Conservation (phyloP, 2,113 vertebrate genomes). For the Equus przewalskii region DNA sequence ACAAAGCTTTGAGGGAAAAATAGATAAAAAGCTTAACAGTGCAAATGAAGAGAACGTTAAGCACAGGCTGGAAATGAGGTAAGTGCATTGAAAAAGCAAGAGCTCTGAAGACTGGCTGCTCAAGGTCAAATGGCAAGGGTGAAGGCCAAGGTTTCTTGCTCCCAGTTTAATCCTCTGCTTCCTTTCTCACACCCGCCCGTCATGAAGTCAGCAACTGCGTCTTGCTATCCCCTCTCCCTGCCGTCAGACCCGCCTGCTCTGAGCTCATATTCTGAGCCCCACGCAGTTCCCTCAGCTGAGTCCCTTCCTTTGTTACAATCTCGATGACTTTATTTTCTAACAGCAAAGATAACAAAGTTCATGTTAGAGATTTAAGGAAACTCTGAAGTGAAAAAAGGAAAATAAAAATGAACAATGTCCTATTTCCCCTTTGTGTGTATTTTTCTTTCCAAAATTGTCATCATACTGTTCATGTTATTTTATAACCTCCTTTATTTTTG, state of each 20-base stretch:
- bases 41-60: slow-evolving; percentile 65
- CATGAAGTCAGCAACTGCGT: neutral
- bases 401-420: neutral
- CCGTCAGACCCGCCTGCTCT: neutral
- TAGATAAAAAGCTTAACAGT: slow-evolving; percentile 76
- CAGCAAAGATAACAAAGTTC: slow-evolving; percentile 12
- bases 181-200: neutral
- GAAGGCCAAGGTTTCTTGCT: slow-evolving; percentile 2
- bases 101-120: neutral
- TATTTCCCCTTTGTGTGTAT: neutral
- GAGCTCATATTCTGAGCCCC: neutral
- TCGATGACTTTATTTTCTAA: neutral
- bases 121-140: neutral
- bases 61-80: slow-evolving; percentile 25
- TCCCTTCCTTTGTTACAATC: neutral
- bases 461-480: neutral
- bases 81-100: neutral
- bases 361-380: slow-evolving; percentile 20
- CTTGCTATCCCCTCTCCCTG: neutral
- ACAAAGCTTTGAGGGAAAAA: slow-evolving; percentile 65
- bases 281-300: neutral
- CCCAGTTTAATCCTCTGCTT: neutral
- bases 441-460: neutral
- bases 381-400: neutral
- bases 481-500: neutral